Evolutionary conservation across 2,113 vertebrate species (phyloP).

Genomic region (Tor tambroides): DNA sequence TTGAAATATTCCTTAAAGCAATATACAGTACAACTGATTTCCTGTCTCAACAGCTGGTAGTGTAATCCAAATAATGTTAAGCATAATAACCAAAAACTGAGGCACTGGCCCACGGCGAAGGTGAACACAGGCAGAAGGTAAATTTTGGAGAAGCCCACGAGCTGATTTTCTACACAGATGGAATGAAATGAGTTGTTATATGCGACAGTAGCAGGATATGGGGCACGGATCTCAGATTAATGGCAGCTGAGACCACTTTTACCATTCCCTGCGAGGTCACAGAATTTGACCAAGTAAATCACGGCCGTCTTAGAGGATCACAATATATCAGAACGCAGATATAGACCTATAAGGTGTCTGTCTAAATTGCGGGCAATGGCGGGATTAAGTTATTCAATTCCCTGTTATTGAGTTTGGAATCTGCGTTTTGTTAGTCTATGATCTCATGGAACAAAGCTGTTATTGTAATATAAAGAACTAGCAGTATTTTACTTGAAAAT

Average conservation of each 20-base stretch:
- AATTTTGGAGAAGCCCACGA: not conserved
- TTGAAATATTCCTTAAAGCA: slow-evolving; percentile 57
- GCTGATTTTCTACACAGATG: not conserved
- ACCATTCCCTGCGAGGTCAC: slow-evolving; percentile 18
- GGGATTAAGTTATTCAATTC: slow-evolving; percentile 44
- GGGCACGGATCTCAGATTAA: slow-evolving; percentile 26
- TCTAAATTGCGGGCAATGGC: slow-evolving; percentile 25
- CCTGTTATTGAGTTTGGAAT: slow-evolving; percentile 43
- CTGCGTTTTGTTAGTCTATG: slow-evolving; percentile 44
- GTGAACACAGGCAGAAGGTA: slow-evolving; percentile 24
- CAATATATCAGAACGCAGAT: slow-evolving; percentile 25
- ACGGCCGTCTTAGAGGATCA: slow-evolving; percentile 16
- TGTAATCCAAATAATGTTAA: slow-evolving; percentile 58
- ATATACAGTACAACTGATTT: slow-evolving; percentile 59
- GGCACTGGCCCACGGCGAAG: slow-evolving; percentile 7
- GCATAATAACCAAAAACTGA: slow-evolving; percentile 55
- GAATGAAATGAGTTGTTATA: slow-evolving; percentile 5
- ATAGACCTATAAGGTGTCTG: slow-evolving; percentile 41
- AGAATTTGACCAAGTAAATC: slow-evolving; percentile 35
- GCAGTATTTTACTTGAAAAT: slow-evolving; percentile 43
- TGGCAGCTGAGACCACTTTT: slow-evolving; percentile 14
- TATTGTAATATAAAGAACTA: slow-evolving; percentile 44
- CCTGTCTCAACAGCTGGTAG: slow-evolving; percentile 60
- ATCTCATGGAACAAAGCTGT: slow-evolving; percentile 36
- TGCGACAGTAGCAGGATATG: slow-evolving; percentile 6